Conservation (phyloP, 1,140 invertebrate species). For the Diplogasteroides magnus region DNA sequence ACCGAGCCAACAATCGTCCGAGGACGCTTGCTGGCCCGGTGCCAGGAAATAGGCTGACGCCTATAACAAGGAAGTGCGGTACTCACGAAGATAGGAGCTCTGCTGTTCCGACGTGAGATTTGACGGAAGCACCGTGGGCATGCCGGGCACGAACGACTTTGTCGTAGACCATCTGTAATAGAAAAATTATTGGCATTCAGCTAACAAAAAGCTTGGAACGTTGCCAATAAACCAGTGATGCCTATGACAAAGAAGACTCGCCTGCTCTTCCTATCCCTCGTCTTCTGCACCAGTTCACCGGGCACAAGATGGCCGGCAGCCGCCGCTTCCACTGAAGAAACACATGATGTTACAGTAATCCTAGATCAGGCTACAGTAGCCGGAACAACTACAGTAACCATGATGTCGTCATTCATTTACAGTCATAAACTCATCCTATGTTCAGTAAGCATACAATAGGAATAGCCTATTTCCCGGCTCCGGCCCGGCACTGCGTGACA, state of each 20-base stretch:
- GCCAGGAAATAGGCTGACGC: too few relatives aligned
- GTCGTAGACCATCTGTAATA: constrained; percentile 41
- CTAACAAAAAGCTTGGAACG: neutral
- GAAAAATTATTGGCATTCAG: neutral
- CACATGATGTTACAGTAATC: too few relatives aligned
- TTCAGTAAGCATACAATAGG: too few relatives aligned
- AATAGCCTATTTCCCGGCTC: too few relatives aligned
- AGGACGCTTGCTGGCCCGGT: too few relatives aligned
- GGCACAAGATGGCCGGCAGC: neutral
- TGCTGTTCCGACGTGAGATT: constrained; percentile 49
- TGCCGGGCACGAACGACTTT: constrained; percentile 53
- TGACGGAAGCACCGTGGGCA: constrained; percentile 53
- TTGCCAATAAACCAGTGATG: neutral
- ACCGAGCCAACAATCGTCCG: too few relatives aligned
- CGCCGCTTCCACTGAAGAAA: neutral
- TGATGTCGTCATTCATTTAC: too few relatives aligned
- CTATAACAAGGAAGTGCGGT: too few relatives aligned
- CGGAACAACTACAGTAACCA: too few relatives aligned
- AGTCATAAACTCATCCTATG: too few relatives aligned
- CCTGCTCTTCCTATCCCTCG: neutral
- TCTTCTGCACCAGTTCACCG: neutral
- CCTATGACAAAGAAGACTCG: neutral
- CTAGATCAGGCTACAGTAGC: too few relatives aligned
- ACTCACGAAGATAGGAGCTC: constrained; percentile 48
- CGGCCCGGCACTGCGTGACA: too few relatives aligned